Base-by-base conservation (phyloP, 2,888 invertebrate species). In the Sesia apiformis region DNA sequence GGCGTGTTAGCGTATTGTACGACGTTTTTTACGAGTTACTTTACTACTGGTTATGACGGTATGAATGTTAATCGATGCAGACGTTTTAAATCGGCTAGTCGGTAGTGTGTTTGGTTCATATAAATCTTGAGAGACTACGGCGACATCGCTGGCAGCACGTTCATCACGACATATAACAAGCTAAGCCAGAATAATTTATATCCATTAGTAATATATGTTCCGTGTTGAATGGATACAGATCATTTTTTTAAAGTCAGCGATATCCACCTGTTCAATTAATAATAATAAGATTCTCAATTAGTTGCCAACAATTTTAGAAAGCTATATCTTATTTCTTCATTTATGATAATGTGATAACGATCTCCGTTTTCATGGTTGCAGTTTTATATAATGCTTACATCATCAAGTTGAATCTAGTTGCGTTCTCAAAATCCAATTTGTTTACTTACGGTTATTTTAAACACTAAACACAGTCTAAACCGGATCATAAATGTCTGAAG, bases 41-140 rank as follows among this genome's bases (percentile, higher is more conserved):
- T 63, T 68, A 66, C 67, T 66, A 67, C 67, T 60, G 63, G 54
- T 63, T 64, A 65, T 64, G 71, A 60, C 56, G 50, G 38, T 38
- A 62, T 63, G 77, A 74, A 76, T 76, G 65, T 67, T 67, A 74
- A 78, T 66, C 46, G 46, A 46, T 8, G 8, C 23, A 4, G 46
- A 46, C 46, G n/a, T 46, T 23, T 46, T 23, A 46, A 46, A 46
- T 46, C 46, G 46, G n/a, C 46, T 3, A 46, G n/a, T 46, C 46
- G 7, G 46, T 46, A 46, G 46, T 46, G 23, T 23, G 46, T 46
- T 46, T 46, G 46, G 4, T 8, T 46, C 7, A 46, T 46, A 46
- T 46, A 46, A 46, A 46, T 46, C 46, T 46, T 23, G 7, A 46
- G 46, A 23, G n/a, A 46, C 46, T 46, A 23, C 46, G 46, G n/a